Evolutionary conservation across 2,797 vertebrate species (phyloP), one percentile per base, ranked within the genome.

Genomic region (Sebastes goodei): DNA sequence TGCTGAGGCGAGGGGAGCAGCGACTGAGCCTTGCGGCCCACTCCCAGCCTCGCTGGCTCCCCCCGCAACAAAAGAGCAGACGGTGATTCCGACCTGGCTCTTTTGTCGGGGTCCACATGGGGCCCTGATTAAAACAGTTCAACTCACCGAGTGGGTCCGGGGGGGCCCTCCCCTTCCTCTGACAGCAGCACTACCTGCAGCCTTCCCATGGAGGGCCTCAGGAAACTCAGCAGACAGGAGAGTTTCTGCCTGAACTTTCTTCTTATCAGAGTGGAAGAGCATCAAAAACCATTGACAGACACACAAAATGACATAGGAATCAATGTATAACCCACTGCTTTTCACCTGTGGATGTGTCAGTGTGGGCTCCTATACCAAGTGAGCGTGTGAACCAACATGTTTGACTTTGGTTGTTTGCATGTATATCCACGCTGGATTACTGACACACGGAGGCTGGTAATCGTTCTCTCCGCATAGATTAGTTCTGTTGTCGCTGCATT

Each of bases 21-120:
- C 6, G 65, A 2, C 80, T 52, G 57, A 57, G 75, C 78, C 87
- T 14, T 2, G 63, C 55, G 57, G 82, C 82, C 70, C 32, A 10
- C 83, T 80, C 81, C 86, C 86, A 92, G 94, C 89, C 94, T 88
- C 80, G 0, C 7, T 94, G 94, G 91, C 95, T 95, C 93, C 93
- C 89, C 63, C 80, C 20, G 53, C 89, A 93, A 96, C 95, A 96
- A 96, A 95, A 76, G 93, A 88, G 91, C 93, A 96, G 95, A 96
- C 94, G 86, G 80, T 90, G 86, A 93, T 93, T 94, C 88, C 35
- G 71, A 91, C 90, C 86, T 59, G 82, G 73, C 79, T 92, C 94
- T 93, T 93, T 95, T 96, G 94, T 95, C 66, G 10, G 69, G 68
- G 82, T 80, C 94, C 92, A 78, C 94, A 95, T 95, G 94, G 92